Base-by-base conservation (phyloP, 2,797 vertebrate genomes). In the Danio albolineatus region DNA sequence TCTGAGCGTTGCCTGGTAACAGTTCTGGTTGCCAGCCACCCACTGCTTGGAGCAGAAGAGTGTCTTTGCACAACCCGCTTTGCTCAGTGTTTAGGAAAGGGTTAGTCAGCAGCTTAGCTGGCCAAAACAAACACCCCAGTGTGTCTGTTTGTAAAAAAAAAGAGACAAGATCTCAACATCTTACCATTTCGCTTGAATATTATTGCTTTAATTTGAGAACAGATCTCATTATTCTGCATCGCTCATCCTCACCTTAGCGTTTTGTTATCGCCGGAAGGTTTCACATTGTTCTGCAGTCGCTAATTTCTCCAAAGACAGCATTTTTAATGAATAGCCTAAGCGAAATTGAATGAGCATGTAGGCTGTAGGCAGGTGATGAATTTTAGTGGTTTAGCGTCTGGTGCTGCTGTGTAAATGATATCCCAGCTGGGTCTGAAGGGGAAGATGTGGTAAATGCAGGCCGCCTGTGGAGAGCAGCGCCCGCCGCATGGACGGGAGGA, bases 1-100 rank as follows among this genome's bases (percentile, higher is more conserved):
- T 92, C 85, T 78, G 85, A 78, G 46, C 78, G 93, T 95, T 93
- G 91, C 93, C 83, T 92, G 92, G 94, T 87, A 93, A 95, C 93
- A 60, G 87, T 80, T 87, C 82, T 60, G 64, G 76, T 88, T 80
- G 77, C 73, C 72, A 87, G 86, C 88, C 89, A 84, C 92, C 90
- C 89, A 91, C 91, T 88, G 78, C 88, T 85, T 87, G 82, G 77
- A 85, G 85, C 82, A 88, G 82, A 76, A 76, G 48, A 57, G 79
- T 76, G 51, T 44, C 82, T 83, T 75, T 74, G 76, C 51, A 65
- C 53, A 73, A 82, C 74, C 74, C 43, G 21, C 62, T 73, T 79
- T 62, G 78, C 80, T 72, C 70, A 57, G 81, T 69, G 67, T 79
- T 82, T 81, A 79, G 82, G 79, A 85, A 84, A 60, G 73, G 80